phyloP scores from a whole-genome alignment of 2,888 invertebrate species.

The Dorcus parallelipipedus region DNA sequence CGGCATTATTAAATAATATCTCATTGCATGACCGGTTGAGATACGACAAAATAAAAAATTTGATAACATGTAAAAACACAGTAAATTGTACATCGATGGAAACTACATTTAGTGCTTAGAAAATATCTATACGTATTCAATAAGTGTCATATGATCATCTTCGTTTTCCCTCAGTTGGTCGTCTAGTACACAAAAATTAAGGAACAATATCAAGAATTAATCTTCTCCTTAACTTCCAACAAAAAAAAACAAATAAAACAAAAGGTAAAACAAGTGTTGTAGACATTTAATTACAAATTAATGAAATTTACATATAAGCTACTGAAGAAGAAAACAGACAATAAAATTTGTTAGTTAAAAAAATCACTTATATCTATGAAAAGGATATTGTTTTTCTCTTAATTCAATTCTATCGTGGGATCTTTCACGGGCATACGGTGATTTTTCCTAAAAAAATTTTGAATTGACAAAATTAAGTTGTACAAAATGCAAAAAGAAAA shows the following conservation, averaged over 20 bases:
- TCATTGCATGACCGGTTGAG: not conserved
- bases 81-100: slow-evolving; percentile 14
- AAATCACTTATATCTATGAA: slow-evolving; percentile 20
- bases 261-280: not conserved
- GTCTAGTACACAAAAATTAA: slow-evolving; percentile 47
- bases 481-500: not conserved
- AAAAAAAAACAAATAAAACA: slow-evolving; percentile 7
- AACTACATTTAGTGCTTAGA: slow-evolving; percentile 14
- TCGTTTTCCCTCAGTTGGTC: slow-evolving; percentile 49
- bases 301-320: slow-evolving; percentile 6
- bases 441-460: slow-evolving; percentile 66
- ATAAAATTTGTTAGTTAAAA: slow-evolving; percentile 8
- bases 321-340: slow-evolving; percentile 11
- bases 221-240: too few relatives aligned
- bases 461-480: not conserved
- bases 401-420: slow-evolving; percentile 72
- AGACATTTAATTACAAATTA: slow-evolving; percentile 1
- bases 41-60: slow-evolving; percentile 9
- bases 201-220: slow-evolving; percentile 33
- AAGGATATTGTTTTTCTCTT: slow-evolving; percentile 84
- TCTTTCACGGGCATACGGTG: slow-evolving; percentile 70
- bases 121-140: not conserved
- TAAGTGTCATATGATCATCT: slow-evolving; percentile 41
- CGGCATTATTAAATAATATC: too few relatives aligned
- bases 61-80: slow-evolving; percentile 14